Evolutionary conservation across 2,797 vertebrate genomes (phyloP).

Genomic region (Ataeniobius toweri): DNA sequence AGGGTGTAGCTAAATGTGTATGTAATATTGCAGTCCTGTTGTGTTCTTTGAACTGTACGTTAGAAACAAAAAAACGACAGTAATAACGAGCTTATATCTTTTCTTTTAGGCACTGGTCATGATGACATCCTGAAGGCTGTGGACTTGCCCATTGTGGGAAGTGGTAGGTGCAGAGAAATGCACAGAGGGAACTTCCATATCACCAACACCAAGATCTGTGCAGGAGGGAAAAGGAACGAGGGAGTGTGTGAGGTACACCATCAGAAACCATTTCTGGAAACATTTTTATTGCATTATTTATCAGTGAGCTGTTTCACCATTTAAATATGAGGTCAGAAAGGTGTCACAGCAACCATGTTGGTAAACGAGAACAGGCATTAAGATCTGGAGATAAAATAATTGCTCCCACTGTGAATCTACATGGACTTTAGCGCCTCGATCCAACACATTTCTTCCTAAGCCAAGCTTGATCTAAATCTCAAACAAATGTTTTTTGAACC

Average conservation of each 20-base stretch:
- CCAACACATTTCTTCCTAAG: slow-evolving; percentile 37
- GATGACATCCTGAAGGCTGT: slow-evolving; percentile 90
- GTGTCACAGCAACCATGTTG: slow-evolving; percentile 11
- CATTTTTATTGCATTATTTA: slow-evolving; percentile 13
- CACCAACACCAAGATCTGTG: slow-evolving; percentile 92
- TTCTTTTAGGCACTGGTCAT: slow-evolving; percentile 83
- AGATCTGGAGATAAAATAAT: slow-evolving; percentile 28
- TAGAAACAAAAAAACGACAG: not conserved
- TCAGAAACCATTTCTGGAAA: slow-evolving; percentile 1
- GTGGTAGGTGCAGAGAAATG: slow-evolving; percentile 87
- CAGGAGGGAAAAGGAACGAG: slow-evolving; percentile 87
- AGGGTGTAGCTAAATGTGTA: not conserved
- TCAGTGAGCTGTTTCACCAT: slow-evolving; percentile 11
- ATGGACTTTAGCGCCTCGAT: slow-evolving; percentile 26
- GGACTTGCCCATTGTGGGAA: slow-evolving; percentile 87
- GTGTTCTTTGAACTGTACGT: not conserved
- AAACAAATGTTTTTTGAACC: slow-evolving; percentile 67
- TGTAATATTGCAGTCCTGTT: not conserved
- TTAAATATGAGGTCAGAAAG: slow-evolving; percentile 15
- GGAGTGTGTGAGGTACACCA: slow-evolving; percentile 94
- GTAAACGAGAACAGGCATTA: slow-evolving; percentile 29
- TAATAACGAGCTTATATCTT: slow-evolving; percentile 2
- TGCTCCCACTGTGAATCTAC: slow-evolving; percentile 42
- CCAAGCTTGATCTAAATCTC: slow-evolving; percentile 61
- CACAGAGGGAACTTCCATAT: slow-evolving; percentile 90